Conservation (phyloP, 2,888 invertebrate genomes). For the Scaptomyza reducta region DNA sequence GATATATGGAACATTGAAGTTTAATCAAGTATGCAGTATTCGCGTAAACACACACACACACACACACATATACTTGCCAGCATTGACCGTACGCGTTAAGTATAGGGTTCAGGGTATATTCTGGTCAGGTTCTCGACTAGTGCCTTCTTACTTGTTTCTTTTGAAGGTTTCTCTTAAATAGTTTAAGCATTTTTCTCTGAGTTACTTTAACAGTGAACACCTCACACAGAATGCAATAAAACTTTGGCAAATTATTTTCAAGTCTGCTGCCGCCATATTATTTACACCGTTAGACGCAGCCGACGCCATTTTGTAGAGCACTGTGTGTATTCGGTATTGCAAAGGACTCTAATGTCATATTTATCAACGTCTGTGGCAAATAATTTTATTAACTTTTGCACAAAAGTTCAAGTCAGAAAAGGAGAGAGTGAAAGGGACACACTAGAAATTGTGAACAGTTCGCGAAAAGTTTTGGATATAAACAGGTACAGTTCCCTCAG, state of each 20-base stretch:
- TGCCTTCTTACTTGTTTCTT: no score
- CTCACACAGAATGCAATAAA: constrained; percentile 50
- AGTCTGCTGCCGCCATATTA: constrained; percentile 26
- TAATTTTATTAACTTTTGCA: constrained; percentile 81
- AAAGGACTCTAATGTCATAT: constrained; percentile 67
- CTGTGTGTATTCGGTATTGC: constrained; percentile 65
- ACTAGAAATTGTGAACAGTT: constrained; percentile 52
- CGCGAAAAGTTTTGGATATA: constrained; percentile 59
- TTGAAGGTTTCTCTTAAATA: no score
- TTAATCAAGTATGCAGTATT: no score
- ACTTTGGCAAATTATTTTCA: constrained; percentile 50
- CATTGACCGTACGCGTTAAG: no score
- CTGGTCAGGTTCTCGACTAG: no score
- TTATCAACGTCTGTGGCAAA: constrained; percentile 82
- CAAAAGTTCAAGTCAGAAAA: constrained; percentile 45
- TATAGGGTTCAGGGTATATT: no score
- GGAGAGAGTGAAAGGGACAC: background rate
- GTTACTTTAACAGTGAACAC: constrained; percentile 16
- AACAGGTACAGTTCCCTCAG: constrained; percentile 57
- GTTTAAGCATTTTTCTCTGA: no score
- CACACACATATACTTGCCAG: no score
- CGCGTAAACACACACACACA: no score
- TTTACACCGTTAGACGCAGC: constrained; percentile 41
- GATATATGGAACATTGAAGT: no score
- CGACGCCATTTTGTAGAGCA: constrained; percentile 40